Evolutionary conservation across 2,797 vertebrate genomes (phyloP).

Genomic region (Anabas testudineus): DNA sequence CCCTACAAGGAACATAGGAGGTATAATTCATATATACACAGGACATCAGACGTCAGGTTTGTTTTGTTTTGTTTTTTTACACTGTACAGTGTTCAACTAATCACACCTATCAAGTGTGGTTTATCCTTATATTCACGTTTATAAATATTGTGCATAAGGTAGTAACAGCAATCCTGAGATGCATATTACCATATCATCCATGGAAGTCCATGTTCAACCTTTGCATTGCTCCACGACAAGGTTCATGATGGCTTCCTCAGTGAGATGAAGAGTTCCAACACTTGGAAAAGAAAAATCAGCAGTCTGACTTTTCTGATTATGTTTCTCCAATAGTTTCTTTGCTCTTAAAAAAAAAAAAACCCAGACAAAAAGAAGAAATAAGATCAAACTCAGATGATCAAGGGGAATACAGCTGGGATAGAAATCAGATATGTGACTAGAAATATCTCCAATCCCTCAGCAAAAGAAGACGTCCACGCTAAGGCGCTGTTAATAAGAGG

Average conservation of each 20-base stretch:
- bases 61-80: slow-evolving; percentile 27
- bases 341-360: slow-evolving; percentile 25
- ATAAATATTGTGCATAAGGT: slow-evolving; percentile 69
- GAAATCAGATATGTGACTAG: slow-evolving; percentile 28
- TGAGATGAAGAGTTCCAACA: slow-evolving; percentile 6
- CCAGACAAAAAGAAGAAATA: slow-evolving; percentile 3
- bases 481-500: slow-evolving; percentile 55
- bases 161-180: slow-evolving; percentile 62
- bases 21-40: slow-evolving; percentile 44
- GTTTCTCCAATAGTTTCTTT: slow-evolving; percentile 28
- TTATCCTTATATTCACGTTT: slow-evolving; percentile 70
- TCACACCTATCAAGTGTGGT: slow-evolving; percentile 41
- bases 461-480: slow-evolving; percentile 44
- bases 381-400: slow-evolving; percentile 40
- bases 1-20: slow-evolving; percentile 39
- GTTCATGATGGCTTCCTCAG: slow-evolving; percentile 49
- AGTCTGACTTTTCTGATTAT: slow-evolving; percentile 20
- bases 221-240: slow-evolving; percentile 3
- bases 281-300: not conserved
- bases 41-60: slow-evolving; percentile 20
- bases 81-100: slow-evolving; percentile 59
- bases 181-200: slow-evolving; percentile 16
- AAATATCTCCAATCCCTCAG: slow-evolving; percentile 25
- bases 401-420: slow-evolving; percentile 16
- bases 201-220: slow-evolving; percentile 12